Base-by-base conservation (phyloP, 2,888 invertebrate species). In the Herminia tarsipennalis region DNA sequence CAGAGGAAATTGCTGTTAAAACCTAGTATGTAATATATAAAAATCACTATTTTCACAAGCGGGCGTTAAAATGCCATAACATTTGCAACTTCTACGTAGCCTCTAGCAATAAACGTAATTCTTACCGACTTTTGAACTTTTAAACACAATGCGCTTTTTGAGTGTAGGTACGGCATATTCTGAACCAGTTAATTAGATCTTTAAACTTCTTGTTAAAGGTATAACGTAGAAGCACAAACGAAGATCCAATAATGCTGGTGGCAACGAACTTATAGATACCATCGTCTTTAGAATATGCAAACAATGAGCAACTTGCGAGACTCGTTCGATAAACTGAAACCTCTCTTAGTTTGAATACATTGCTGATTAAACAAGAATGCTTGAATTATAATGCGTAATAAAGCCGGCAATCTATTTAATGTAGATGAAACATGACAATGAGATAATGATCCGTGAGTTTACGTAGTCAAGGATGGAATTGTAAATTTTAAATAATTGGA, bases 201-300 rank as follows among this genome's bases (percentile, higher is more conserved):
- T 29, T n/a, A 6, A 49, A 44, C 27, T 40, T 42, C 45, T 37
- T 45, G 21, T 40, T 55, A 43, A 37, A 45, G 39, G 24, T 29
- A 40, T 52, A 34, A 27, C 18, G 42, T 29, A 36, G 32, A 46
- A 52, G 41, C 66, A 55, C 35, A 39, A 62, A 52, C 37, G 17
- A 44, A 47, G 58, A 50, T 66, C 66, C 49, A 49, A 58, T 55
- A 62, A 62, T 8, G 33, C 55, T 63, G 63, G 64, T 46, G 39
- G 36, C 35, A 36, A 47, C 36, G 39, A 54, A 56, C 43, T 48
- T 42, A 3, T 40, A 59, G 70, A 68, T 65, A 47, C 44, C 39
- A 63, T 64, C 67, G 48, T 34, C 41, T 53, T 52, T 42, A 43
- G 56, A 62, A 70, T 72, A 73, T 74, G 71, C 75, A 76, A 70